Percentiles rank a stretch among this genome's conserved stretches.
phyloP scores from a whole-genome alignment of 2,113 vertebrate species.

The Lycocorax pyrrhopterus region DNA sequence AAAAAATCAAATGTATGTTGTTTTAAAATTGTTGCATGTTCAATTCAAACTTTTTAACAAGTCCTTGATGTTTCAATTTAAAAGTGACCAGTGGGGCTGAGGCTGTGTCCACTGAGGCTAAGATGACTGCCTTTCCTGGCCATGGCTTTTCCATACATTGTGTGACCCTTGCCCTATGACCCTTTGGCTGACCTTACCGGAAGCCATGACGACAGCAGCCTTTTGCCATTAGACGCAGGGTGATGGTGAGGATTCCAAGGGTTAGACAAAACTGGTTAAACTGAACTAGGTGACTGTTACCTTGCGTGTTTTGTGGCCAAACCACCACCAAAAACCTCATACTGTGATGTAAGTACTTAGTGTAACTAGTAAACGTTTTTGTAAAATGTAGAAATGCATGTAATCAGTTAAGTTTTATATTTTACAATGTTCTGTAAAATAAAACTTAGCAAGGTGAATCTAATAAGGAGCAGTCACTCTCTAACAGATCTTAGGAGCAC shows the following conservation, averaged over 20 bases:
- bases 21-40: slow-evolving; percentile 85
- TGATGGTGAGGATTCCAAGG: slow-evolving; percentile 99
- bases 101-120: slow-evolving; percentile 99
- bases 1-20: slow-evolving; percentile 74
- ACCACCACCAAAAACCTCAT: slow-evolving; percentile 87
- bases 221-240: slow-evolving; percentile 99
- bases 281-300: slow-evolving; percentile 89
- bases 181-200: slow-evolving; percentile 99
- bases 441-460: slow-evolving; percentile 92
- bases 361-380: slow-evolving; percentile 84
- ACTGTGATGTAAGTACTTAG: slow-evolving; percentile 87
- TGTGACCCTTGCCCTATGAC: slow-evolving; percentile 99
- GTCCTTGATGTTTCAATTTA: slow-evolving; percentile 99
- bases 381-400: slow-evolving; percentile 86
- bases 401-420: slow-evolving; percentile 86
- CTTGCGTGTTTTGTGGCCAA: slow-evolving; percentile 87
- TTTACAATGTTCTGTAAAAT: slow-evolving; percentile 86
- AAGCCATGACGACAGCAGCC: slow-evolving; percentile 99
- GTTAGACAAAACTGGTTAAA: slow-evolving; percentile 89
- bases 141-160: slow-evolving; percentile 99
- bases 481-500: slow-evolving; percentile 78
- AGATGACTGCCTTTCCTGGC: slow-evolving; percentile 99
- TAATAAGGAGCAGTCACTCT: slow-evolving; percentile 90
- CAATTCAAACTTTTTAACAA: slow-evolving; percentile 99
- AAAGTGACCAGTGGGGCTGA: slow-evolving; percentile 99